Evolutionary conservation across 1,140 invertebrate species (phyloP).

Genomic region (Triops longicaudatus): DNA sequence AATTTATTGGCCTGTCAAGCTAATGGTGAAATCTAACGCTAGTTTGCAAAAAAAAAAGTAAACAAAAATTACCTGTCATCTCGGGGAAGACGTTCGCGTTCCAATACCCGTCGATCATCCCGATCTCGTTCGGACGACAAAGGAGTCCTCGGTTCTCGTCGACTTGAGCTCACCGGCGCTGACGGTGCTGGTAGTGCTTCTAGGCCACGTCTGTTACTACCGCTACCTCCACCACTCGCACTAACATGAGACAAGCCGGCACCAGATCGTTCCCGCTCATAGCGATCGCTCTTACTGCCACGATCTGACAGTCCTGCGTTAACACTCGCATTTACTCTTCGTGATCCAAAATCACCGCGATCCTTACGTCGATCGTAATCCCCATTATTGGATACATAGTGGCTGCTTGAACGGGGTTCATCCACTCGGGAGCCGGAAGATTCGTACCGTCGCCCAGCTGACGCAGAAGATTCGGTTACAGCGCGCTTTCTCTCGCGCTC

Average conservation of each 20-base stretch:
- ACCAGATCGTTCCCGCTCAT: neutral
- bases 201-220: neutral
- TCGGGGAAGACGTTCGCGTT: neutral
- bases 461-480: neutral
- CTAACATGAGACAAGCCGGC: neutral
- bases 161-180: neutral
- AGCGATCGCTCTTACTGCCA: neutral
- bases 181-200: constrained; percentile 14
- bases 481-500: neutral
- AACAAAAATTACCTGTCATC: neutral
- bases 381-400: neutral
- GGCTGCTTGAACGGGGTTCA: constrained; percentile 16
- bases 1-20: no score
- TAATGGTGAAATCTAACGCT: neutral
- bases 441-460: constrained; percentile 9
- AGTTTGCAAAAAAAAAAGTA: neutral
- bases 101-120: constrained; percentile 16
- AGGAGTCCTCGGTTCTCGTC: neutral
- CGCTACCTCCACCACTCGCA: neutral
- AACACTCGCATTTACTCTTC: neutral
- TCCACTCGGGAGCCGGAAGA: constrained; percentile 3
- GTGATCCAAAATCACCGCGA: constrained; percentile 8
- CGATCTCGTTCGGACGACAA: neutral
- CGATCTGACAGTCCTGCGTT: neutral
- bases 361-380: constrained; percentile 17